Evolutionary conservation across 2,888 invertebrate genomes (phyloP), one percentile per base, ranked within the genome.

Genomic region (Aspidapion aeneum): DNA sequence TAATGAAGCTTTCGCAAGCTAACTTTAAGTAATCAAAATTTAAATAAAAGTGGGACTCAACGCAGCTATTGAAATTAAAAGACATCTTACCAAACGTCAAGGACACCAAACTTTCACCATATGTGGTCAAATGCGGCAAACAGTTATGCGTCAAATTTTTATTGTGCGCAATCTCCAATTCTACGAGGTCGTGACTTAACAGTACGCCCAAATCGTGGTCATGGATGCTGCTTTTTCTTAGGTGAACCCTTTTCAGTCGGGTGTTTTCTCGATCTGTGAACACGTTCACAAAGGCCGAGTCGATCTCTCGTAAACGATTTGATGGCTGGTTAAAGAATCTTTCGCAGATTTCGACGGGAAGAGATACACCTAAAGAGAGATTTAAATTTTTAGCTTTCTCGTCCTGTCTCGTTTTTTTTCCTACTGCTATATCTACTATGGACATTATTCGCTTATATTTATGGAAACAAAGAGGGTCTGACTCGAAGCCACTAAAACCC

Each of bases 141-240:
- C 88, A 85, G 19, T 81, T 77, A 52, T 84, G 82, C 0, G 89
- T 87, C 55, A 94, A 80, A 67, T 85, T 84, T 66, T 85, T 83
- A 77, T 93, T 93, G 72, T 91, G 88, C 62, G 87, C 85, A 67
- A 96, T 82, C 70, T 93, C 90, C 57, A 96, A 80, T 67, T 90
- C 89, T 16, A 84, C 80, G 50, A 93, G 84, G 68, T 88, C 86
- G 78, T 95, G 95, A 58, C 84, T 84, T 77, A 91, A 81, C 17
- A 96, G 80, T 59, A 86, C 85, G 69, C 85, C 83, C 57, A 95
- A 80, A 62, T 91, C 90, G 65, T 84, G 81, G 75, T 91, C 90
- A 9, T 88, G 89, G 55, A 95, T 85, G 50, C 85, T 83, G 20
- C 90, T 87, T 74, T 90, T 88, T 59, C 88, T 83, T 68, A 95